Evolutionary conservation across 2,797 vertebrate species (phyloP).

Genomic region (Pygocentrus nattereri): DNA sequence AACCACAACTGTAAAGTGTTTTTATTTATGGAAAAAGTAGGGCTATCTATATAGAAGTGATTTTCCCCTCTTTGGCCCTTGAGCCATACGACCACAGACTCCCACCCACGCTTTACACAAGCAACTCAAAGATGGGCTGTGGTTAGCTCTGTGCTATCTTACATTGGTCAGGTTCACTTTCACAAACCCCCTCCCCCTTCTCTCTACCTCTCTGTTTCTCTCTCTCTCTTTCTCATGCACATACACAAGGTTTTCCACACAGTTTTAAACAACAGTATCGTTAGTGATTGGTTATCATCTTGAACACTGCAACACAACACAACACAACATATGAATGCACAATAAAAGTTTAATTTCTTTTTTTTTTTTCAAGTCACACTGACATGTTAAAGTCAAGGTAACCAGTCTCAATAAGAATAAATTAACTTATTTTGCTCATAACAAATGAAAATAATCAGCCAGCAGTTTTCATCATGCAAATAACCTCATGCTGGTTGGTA

Average conservation of each 20-base stretch:
- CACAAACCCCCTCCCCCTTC: background rate
- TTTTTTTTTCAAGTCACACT: background rate
- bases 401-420: too few relatives aligned
- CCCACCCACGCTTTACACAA: background rate
- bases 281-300: background rate
- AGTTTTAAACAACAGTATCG: too few relatives aligned
- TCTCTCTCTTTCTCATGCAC: background rate
- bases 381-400: too few relatives aligned
- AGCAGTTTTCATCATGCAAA: too few relatives aligned
- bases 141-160: background rate
- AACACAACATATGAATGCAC: background rate
- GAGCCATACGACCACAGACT: background rate
- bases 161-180: background rate
- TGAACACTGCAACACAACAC: background rate
- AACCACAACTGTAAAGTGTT: background rate
- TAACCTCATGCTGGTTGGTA: too few relatives aligned
- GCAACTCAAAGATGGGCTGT: background rate
- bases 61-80: slow-evolving; percentile 1
- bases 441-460: too few relatives aligned
- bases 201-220: background rate
- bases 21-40: background rate
- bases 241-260: background rate
- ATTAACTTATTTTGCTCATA: too few relatives aligned
- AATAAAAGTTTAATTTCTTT: background rate
- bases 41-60: background rate